Evolutionary conservation across 2,888 invertebrate genomes (phyloP).

Genomic region (Harmothoe impar): DNA sequence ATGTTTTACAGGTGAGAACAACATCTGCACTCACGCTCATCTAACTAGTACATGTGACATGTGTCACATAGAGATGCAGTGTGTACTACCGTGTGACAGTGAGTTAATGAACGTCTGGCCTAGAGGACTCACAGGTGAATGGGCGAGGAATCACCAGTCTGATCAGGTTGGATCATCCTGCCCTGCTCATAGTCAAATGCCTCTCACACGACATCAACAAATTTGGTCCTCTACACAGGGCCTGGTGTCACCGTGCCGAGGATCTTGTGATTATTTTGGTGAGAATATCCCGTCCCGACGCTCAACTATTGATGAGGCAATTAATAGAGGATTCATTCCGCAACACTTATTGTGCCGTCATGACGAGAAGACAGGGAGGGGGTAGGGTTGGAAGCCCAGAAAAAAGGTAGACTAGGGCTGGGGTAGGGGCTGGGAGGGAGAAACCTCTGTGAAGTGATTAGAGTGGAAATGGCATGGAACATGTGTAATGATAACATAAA

Average conservation of each 20-base stretch:
- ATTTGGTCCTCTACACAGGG: neutral
- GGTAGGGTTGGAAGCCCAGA: neutral
- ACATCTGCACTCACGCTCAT: too few species aligned
- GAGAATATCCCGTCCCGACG: neutral
- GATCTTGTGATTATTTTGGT: neutral
- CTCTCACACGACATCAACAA: neutral
- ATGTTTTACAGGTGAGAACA: too few species aligned
- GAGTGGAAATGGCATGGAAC: neutral
- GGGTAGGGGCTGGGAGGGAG: neutral
- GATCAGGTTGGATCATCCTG: neutral
- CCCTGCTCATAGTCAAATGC: neutral
- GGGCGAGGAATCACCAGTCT: neutral
- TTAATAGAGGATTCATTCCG: conserved; percentile 55
- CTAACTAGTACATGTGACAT: too few species aligned
- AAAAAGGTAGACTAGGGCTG: neutral
- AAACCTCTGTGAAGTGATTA: neutral
- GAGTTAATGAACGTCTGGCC: too few species aligned
- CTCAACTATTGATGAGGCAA: conserved; percentile 55
- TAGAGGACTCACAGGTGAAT: neutral
- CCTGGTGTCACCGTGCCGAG: neutral
- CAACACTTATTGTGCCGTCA: conserved; percentile 25
- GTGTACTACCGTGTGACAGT: too few species aligned
- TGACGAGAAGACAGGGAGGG: conserved; percentile 3
- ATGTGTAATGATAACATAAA: conserved; percentile 3
- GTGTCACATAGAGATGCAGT: too few species aligned